These are phyloP conservation scores for Ferrisia virgata DNA, from an alignment of 2,888 invertebrate genomes.

Conservation along the genomic window DNA sequence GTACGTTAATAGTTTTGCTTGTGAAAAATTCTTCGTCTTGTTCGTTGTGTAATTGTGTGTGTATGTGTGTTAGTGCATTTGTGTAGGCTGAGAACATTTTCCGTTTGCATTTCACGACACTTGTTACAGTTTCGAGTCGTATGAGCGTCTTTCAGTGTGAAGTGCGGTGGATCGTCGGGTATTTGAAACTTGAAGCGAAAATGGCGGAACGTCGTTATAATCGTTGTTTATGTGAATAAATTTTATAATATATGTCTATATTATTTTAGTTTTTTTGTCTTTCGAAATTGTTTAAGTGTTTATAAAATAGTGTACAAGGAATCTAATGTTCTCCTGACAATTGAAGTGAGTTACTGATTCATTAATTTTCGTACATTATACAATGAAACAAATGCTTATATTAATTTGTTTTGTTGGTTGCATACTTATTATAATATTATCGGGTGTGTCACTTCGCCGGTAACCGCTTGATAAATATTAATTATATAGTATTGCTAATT, in stretches of 20 bases:
- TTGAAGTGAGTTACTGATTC: conserved; percentile 17
- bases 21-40: not conserved
- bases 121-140: conserved; percentile 20
- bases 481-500: not conserved
- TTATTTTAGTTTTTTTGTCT: not conserved
- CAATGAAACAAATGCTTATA: not conserved
- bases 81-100: conserved; percentile 1
- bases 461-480: not conserved
- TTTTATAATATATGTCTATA: not conserved
- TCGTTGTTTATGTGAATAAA: conserved; percentile 27
- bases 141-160: conserved; percentile 26
- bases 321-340: conserved; percentile 23
- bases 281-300: conserved; percentile 20
- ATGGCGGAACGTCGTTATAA: conserved; percentile 24
- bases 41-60: not conserved
- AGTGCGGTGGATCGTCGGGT: conserved; percentile 1
- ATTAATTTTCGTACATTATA: not conserved
- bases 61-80: not conserved
- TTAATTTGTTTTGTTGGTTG: conserved; percentile 15
- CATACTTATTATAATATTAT: not conserved
- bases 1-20: not conserved
- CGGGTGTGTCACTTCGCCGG: conserved; percentile 22
- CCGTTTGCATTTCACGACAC: conserved; percentile 25
- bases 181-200: conserved; percentile 29
- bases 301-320: conserved; percentile 21